Base-by-base conservation (phyloP, 2,113 vertebrate species). In the Amblyornis subalaris region DNA sequence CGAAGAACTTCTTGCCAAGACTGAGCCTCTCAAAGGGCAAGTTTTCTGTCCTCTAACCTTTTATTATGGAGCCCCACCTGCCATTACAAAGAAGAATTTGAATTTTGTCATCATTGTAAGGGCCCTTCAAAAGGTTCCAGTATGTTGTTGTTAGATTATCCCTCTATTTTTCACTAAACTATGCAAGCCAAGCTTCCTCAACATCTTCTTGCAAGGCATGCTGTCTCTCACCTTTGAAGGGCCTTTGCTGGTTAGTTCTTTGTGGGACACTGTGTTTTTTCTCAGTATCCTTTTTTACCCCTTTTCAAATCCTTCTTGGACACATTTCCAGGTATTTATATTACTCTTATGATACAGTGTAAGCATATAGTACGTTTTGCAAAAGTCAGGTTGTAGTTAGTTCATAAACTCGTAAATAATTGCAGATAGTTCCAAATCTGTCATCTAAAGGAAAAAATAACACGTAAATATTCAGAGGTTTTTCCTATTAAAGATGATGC, bases 381-480 rank as follows among this genome's bases (percentile, higher is more conserved):
- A 77, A 80, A 96, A 93, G 50, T 88, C 26, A 64, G 5, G 15
- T 92, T 28, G 1, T 70, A 20, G 33, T 61, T 91, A 47, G 64
- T 89, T 94, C 7, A 17, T 74, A 81, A 94, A 61, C 42, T 89
- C 51, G 54, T 94, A 70, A 92, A 92, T 93, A 83, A 89, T 91
- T 84, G 71, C 55, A 71, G 21, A 42, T 77, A 92, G 60, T 62
- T 89, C 76, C 55, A 75, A 67, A 89, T 80, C 80, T 89, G 84
- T 89, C 87, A 74, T 44, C 21, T 74, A 62, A 60, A 89, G 61
- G 61, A 54, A 75, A 66, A 94, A 84, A 47, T 11, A 14, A 8
- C 26, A 15, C 36, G 40, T 47, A 87, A 81, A 62, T 93, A 62
- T 51, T 85, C 21, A 35, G 28, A 71, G 24, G 1, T 14, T 71